These are phyloP conservation scores for Ceratosolen fusciceps DNA, from an alignment of 1,140 invertebrate genomes.

Conservation along the genomic window DNA sequence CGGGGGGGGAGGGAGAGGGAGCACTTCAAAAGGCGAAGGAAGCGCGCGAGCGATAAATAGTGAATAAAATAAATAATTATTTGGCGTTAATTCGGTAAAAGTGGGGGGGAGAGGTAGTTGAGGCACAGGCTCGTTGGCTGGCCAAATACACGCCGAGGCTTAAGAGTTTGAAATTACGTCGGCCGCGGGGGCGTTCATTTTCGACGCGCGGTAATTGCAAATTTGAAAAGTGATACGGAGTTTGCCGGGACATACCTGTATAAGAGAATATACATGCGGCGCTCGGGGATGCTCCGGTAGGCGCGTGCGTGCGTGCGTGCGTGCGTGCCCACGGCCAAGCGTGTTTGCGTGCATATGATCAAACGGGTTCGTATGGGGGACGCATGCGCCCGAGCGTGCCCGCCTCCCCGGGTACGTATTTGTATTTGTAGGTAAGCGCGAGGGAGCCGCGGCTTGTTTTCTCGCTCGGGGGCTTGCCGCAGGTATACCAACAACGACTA, in stretches of 20 bases:
- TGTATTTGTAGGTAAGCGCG: constrained; percentile 22
- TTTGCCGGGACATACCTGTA: background rate
- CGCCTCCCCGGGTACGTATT: constrained; percentile 11
- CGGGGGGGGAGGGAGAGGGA: background rate
- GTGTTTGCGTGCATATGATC: background rate
- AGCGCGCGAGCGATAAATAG: too few species aligned
- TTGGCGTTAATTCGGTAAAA: background rate
- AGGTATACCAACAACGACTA: background rate
- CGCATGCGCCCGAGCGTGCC: background rate
- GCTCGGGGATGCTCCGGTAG: background rate
- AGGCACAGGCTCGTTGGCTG: background rate
- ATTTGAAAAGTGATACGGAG: constrained; percentile 20
- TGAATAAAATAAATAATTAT: background rate
- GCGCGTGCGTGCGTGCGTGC: too few species aligned
- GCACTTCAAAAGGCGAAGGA: background rate
- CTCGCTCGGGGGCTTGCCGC: constrained; percentile 1
- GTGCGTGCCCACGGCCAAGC: too few species aligned
- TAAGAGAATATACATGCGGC: background rate
- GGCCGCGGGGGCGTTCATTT: background rate
- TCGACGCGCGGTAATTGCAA: constrained; percentile 16
- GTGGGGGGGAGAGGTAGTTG: background rate
- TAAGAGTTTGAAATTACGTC: background rate
- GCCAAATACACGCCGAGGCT: background rate
- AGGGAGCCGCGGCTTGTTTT: constrained; percentile 22
- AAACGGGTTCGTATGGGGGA: background rate